phyloP scores from a whole-genome alignment of 37 sponge, comb jelly and placozoan genomes.

The Geodia barretti region DNA sequence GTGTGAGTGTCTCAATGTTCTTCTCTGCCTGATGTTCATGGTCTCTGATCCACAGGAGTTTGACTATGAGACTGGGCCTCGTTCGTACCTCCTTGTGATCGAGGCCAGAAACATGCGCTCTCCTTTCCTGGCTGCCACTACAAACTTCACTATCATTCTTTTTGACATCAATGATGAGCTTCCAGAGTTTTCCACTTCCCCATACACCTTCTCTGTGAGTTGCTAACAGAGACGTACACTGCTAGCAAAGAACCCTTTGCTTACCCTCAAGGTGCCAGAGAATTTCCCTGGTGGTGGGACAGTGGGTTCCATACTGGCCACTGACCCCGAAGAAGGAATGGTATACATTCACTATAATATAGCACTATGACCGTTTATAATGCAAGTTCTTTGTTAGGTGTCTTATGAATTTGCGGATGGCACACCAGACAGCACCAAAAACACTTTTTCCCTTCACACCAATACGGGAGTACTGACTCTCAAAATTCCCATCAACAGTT shows the following conservation, averaged over 20 bases:
- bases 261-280: constrained; percentile 35
- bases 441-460: constrained; percentile 7
- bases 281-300: not conserved
- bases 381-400: constrained; percentile 5
- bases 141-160: constrained; percentile 26
- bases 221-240: no score
- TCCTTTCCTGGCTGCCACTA: not conserved
- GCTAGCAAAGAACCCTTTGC: no score
- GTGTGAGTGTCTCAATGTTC: not conserved
- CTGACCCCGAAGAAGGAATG: constrained; percentile 23
- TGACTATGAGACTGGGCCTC: constrained; percentile 28
- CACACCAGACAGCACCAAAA: not conserved
- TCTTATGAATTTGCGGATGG: not conserved
- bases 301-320: constrained; percentile 53
- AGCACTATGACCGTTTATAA: not conserved
- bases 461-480: constrained; percentile 11
- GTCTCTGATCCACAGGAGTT: not conserved
- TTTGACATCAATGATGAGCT: constrained; percentile 36
- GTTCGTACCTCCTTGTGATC: constrained; percentile 11
- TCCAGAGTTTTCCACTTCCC: constrained; percentile 28
- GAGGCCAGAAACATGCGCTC: constrained; percentile 17
- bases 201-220: constrained; percentile 9
- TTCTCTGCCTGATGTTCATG: not conserved
- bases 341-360: not conserved
- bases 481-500: not conserved